phyloP scores from a whole-genome alignment of 35 echinoderm and acorn worm species.

The Lytechinus variegatus region DNA sequence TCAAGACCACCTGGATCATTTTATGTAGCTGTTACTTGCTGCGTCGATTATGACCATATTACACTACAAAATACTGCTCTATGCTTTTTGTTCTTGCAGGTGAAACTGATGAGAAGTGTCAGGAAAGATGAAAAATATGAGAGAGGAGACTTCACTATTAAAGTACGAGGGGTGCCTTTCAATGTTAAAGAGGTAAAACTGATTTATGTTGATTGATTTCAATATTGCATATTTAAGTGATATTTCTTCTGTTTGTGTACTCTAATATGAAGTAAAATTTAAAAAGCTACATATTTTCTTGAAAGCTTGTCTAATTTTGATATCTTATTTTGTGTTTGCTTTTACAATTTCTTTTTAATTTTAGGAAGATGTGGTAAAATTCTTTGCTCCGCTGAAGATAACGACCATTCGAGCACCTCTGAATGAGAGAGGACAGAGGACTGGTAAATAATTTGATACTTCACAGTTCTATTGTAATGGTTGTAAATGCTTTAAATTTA shows the following conservation, averaged over 20 bases:
- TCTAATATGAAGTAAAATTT: background rate
- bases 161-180: conserved; percentile 82
- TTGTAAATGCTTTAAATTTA: no score
- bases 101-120: conserved; percentile 58
- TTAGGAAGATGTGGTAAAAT: conserved; percentile 81
- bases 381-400: conserved; percentile 82
- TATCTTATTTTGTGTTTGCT: background rate
- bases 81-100: conserved; percentile 17
- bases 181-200: conserved; percentile 80
- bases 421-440: conserved; percentile 74
- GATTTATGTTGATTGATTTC: no score
- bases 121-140: conserved; percentile 70
- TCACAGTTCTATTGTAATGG: no score
- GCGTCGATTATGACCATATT: no score
- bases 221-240: no score
- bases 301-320: background rate
- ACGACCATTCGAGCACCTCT: conserved; percentile 74
- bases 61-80: background rate
- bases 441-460: conserved; percentile 54
- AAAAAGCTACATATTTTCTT: background rate
- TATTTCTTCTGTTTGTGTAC: no score
- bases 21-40: no score
- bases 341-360: background rate
- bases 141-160: conserved; percentile 76
- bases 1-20: no score